Base-by-base conservation (phyloP, 2,888 invertebrate genomes). In the Pyrrhosoma nymphula region DNA sequence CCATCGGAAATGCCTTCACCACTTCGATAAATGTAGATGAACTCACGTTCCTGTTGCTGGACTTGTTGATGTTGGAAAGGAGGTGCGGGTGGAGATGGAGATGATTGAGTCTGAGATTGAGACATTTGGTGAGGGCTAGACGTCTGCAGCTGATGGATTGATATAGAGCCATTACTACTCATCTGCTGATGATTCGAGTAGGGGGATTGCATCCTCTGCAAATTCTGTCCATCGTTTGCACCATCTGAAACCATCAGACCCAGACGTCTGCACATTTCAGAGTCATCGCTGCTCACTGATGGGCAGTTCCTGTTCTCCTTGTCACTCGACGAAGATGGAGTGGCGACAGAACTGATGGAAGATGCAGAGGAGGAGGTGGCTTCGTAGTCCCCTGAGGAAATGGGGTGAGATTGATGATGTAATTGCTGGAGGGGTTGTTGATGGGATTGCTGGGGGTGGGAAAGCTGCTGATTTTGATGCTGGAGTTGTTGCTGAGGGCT, bases 11-110 rank as follows among this genome's bases (percentile, higher is more conserved):
- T 55, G 96, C 95, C 60, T 95, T 96, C 95, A 56, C 96, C 96
- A 88, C 96, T 96, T 0, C 97, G 96, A 95, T 97, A 97, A 63
- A 97, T 96, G 95, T 97, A 97, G 35, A 97, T 96, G 95, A 97
- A 96, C 90, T 97, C 97, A 14, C 96, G 96, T 95, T 96, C 96
- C 95, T 96, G 96, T 16, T 96, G 96, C 26, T 96, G 96, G 30
- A 82, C 35, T 82, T 82, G 82, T 89, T 96, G 96, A 93, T 96
- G 75, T 89, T 96, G 96, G 89, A 95, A 91, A 88, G 96, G 95
- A 88, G 55, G n/a, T 55, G 82, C 88, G 26, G 82, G 63, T 26
- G 90, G 56, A 69, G 82, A 4, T 82, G 93, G 55, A 56, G 82
- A 4, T 69, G 93, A 35, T 18, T 88, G 88, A 26, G 39, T 89